phyloP scores from a whole-genome alignment of 2,888 invertebrate genomes.

The Mythimna ferrago region DNA sequence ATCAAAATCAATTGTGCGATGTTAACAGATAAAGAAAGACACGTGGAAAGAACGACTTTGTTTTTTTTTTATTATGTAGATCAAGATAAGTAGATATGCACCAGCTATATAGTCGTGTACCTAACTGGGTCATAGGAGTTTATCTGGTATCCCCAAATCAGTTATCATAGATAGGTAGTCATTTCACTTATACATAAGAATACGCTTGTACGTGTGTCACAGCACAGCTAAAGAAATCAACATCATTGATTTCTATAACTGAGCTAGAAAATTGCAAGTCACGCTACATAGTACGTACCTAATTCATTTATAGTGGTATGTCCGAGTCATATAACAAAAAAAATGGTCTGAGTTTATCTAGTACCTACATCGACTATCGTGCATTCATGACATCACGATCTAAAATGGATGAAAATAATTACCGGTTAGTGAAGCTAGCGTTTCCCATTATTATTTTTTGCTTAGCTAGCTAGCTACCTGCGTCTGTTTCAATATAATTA shows the following conservation, averaged over 20 bases:
- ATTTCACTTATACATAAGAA: neutral
- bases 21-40: too few relatives aligned
- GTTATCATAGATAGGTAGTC: neutral
- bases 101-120: neutral
- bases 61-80: too few relatives aligned
- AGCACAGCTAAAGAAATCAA: neutral
- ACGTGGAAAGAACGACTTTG: too few relatives aligned
- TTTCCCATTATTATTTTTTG: conserved; percentile 40
- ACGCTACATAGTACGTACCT: conserved; percentile 13
- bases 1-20: too few relatives aligned
- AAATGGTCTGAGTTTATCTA: neutral
- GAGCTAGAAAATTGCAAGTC: conserved; percentile 24
- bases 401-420: conserved; percentile 23
- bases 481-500: neutral
- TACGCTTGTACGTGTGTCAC: neutral
- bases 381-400: conserved; percentile 37
- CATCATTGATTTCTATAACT: neutral
- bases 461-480: neutral
- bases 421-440: neutral
- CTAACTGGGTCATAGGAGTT: neutral
- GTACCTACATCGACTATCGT: conserved; percentile 3
- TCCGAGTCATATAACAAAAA: conserved; percentile 34
- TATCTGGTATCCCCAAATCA: neutral
- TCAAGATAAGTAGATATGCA: neutral
- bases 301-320: neutral